Conservation (phyloP, 2,113 vertebrate genomes). For the Parus major region DNA sequence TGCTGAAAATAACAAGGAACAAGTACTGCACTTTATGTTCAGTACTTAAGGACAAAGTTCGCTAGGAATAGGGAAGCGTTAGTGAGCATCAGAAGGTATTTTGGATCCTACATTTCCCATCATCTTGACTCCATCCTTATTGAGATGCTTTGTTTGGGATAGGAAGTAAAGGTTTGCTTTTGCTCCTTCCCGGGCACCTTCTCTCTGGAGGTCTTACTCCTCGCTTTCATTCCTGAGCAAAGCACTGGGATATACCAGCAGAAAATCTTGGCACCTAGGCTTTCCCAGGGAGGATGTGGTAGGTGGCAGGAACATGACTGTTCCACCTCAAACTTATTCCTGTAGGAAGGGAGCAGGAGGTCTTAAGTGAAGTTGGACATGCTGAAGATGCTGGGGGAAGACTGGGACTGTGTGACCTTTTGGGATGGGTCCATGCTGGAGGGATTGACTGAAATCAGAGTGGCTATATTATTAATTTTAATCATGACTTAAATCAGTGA, state of each 20-base stretch:
- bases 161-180: background rate
- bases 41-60: background rate
- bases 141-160: background rate
- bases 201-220: background rate
- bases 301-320: background rate
- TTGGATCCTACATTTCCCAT: background rate
- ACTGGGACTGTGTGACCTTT: background rate
- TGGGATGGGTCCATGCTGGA: background rate
- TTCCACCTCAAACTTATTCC: background rate
- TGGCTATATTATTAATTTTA: conserved; percentile 54
- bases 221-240: background rate
- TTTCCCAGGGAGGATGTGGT: background rate
- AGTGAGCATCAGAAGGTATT: background rate
- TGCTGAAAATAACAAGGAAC: background rate
- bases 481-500: conserved; percentile 58
- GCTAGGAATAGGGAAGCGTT: background rate
- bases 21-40: background rate
- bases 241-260: accelerated
- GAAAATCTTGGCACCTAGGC: background rate
- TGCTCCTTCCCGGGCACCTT: background rate
- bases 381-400: background rate
- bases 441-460: conserved; percentile 18
- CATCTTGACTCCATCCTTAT: background rate
- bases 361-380: background rate
- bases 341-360: background rate